phyloP scores from a whole-genome alignment of 2,797 vertebrate genomes.

The Onychomys leucogaster region DNA sequence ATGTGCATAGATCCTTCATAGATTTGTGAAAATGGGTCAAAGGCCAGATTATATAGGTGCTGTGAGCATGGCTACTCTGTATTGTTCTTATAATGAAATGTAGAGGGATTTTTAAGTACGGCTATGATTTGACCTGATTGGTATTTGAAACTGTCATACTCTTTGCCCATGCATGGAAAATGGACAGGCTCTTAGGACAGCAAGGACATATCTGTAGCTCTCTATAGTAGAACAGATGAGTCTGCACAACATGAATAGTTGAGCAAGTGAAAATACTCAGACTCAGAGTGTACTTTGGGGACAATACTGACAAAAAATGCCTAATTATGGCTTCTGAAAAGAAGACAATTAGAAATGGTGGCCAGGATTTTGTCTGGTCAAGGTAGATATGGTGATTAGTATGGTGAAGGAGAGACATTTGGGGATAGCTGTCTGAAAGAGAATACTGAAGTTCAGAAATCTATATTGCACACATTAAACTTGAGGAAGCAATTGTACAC shows the following conservation, averaged over 20 bases:
- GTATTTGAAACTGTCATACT: background rate
- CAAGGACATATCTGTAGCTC: no score
- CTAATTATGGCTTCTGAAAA: background rate
- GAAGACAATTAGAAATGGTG: background rate
- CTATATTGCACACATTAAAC: background rate
- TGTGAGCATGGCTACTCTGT: background rate
- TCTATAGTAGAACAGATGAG: background rate
- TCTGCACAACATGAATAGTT: background rate
- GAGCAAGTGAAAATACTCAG: background rate
- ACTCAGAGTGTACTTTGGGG: background rate
- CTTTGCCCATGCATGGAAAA: background rate
- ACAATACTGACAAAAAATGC: background rate
- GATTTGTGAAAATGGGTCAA: background rate
- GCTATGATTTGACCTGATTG: background rate
- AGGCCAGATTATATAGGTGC: background rate
- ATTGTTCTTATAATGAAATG: conserved; percentile 17
- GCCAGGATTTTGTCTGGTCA: background rate
- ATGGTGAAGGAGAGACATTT: background rate
- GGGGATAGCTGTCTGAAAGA: background rate
- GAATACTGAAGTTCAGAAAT: background rate
- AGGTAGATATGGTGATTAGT: background rate
- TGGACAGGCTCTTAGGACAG: background rate
- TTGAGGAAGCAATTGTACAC: background rate
- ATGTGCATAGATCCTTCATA: background rate
- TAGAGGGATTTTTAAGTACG: background rate